Evolutionary conservation across 1,140 invertebrate genomes (phyloP), one percentile per base, ranked within the genome.

Genomic region (Bombus confusus): DNA sequence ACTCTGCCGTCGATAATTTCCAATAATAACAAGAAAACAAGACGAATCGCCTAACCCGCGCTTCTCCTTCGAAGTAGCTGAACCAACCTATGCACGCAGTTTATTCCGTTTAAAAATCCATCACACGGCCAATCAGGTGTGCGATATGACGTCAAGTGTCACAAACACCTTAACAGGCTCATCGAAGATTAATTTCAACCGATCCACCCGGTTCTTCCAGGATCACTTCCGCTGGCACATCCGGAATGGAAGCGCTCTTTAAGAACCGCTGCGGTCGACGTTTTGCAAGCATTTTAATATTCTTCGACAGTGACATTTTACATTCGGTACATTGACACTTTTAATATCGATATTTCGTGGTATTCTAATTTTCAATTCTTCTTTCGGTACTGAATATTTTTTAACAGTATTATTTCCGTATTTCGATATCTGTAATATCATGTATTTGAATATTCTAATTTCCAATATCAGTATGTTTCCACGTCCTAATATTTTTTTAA

Each of bases 1-100:
- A 69, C 28, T 59, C 52, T 62, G 52, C 31, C n/a, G 31, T 68
- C 73, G 59, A 76, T 68, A 66, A 77, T 77, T 47, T n/a, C 59
- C 41, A 28, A 47, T 41, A 57, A 75, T 52, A 47, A 86, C 25
- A 39, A 28, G 22, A 28, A 39, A 69, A 69, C 37, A 15, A n/a
- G 25, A 15, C 39, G 10, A 39, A 28, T 5, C 37, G 6, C 28
- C 39, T 41, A 72, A 72, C 13, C 6, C 18, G 0, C 25, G 41
- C 43, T 41, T 28, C 37, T 28, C 12, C 25, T 13, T 28, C 25
- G 3, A 39, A 69, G 34, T 39, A 39, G 0, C 68, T 8, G 34
- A 37, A 28, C 3, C 34, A 6, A 37, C 9, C 6, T 64, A 64
- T 2, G 6, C 62, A 1, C 13, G 62, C n/a, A 31, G 28, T 64